These are phyloP conservation scores for Epizoanthus fatuus DNA, from an alignment of 92 coral and sea anemone species.

Conservation along the genomic window DNA sequence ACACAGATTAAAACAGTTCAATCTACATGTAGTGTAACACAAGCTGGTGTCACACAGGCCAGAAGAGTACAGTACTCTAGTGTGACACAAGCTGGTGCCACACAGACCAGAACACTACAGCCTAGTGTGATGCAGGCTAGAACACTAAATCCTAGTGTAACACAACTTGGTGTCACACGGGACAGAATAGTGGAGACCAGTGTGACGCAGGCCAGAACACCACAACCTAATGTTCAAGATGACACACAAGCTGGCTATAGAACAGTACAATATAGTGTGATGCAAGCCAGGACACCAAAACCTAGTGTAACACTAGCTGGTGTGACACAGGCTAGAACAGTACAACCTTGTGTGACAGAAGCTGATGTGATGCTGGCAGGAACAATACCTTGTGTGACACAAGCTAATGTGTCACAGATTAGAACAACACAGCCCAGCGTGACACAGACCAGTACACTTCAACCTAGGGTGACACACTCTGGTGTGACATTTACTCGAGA, in stretches of 20 bases:
- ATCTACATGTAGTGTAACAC: neutral
- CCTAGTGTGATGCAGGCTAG: too few species aligned
- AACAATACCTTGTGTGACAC: neutral
- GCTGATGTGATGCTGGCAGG: neutral
- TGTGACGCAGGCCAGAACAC: neutral
- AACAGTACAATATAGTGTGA: too few species aligned
- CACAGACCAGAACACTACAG: neutral
- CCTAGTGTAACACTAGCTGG: neutral
- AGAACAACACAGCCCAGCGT: neutral
- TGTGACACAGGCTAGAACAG: neutral
- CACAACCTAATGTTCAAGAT: too few species aligned
- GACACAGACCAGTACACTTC: neutral
- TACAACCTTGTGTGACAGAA: neutral
- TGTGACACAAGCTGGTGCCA: neutral
- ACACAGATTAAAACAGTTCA: neutral
- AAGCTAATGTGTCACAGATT: constrained; percentile 1
- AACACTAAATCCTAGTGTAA: neutral
- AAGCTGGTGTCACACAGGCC: neutral
- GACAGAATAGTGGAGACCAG: neutral
- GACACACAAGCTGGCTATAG: too few species aligned
- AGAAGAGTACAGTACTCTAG: neutral
- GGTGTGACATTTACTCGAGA: neutral
- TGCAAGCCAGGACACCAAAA: neutral
- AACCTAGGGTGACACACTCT: neutral
- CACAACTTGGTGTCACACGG: neutral